A percentile compares a stretch with the other conserved stretches of the same genome.
Conservation (phyloP, 2,888 invertebrate species). For the Spisula solida region DNA sequence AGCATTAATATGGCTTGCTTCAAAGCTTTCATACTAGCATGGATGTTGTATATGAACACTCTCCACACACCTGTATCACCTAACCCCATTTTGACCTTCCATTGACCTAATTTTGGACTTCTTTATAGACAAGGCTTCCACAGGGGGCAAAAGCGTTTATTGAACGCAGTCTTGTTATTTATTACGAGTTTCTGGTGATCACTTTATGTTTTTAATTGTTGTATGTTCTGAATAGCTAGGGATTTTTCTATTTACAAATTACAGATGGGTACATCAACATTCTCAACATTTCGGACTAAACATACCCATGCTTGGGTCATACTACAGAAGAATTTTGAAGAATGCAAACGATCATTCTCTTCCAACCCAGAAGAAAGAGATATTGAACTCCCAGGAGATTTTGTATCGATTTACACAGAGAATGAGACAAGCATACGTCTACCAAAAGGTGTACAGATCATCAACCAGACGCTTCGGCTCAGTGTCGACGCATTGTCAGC, state of each 20-base stretch:
- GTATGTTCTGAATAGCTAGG: not conserved
- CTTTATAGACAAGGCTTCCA: too few relatives aligned
- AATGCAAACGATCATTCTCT: slow-evolving; percentile 38
- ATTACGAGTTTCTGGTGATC: not conserved
- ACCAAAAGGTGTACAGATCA: not conserved
- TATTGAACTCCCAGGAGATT: not conserved
- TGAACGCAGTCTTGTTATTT: too few relatives aligned
- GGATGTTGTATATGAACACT: too few relatives aligned
- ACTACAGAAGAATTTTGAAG: slow-evolving; percentile 57
- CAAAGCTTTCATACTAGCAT: too few relatives aligned
- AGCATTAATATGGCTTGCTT: too few relatives aligned
- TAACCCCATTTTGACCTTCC: too few relatives aligned
- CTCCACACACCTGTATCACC: too few relatives aligned
- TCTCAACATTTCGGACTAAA: not conserved
- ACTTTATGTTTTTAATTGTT: not conserved
- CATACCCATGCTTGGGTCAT: slow-evolving; percentile 55
- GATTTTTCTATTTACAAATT: not conserved
- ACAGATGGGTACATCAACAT: not conserved
- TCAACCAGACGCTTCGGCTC: slow-evolving; percentile 46
- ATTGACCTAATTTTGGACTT: too few relatives aligned
- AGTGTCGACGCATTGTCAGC: slow-evolving; percentile 27
- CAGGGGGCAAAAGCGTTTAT: too few relatives aligned
- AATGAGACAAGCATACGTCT: not conserved
- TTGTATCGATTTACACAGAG: not conserved
- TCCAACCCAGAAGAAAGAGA: not conserved